A percentile compares a stretch with the other conserved stretches of the same genome.
Evolutionary conservation across 2,888 invertebrate genomes (phyloP).

Genomic region (Perdita meconis): DNA sequence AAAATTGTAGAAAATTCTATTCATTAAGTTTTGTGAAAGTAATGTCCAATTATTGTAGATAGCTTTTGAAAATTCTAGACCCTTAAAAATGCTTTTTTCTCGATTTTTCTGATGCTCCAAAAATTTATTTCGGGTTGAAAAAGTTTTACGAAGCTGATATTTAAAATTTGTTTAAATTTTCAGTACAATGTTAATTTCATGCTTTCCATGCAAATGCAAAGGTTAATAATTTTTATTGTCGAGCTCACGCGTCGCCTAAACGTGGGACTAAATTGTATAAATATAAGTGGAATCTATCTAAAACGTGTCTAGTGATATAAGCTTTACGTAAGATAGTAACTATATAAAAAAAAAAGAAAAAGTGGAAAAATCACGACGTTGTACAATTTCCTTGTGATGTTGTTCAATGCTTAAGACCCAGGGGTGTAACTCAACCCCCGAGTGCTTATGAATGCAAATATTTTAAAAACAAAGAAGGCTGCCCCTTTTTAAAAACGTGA

Average conservation of each 20-base stretch:
- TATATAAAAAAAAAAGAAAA: slow-evolving; percentile 25
- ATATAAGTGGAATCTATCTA: slow-evolving; percentile 40
- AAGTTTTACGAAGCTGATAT: neutral
- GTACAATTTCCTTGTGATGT: slow-evolving; percentile 27
- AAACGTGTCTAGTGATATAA: slow-evolving; percentile 47
- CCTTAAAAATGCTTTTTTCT: too few relatives aligned
- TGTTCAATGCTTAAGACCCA: slow-evolving; percentile 1
- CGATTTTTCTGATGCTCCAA: too few relatives aligned
- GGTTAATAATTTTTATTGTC: slow-evolving; percentile 24
- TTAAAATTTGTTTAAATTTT: neutral
- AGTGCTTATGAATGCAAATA: slow-evolving; percentile 36
- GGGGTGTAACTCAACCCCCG: slow-evolving; percentile 3
- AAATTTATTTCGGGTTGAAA: too few relatives aligned
- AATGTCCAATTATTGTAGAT: too few relatives aligned
- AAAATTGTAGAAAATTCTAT: too few relatives aligned
- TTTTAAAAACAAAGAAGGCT: neutral
- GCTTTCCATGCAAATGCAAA: too few relatives aligned
- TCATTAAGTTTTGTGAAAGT: too few relatives aligned
- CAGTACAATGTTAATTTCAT: too few relatives aligned
- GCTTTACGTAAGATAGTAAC: slow-evolving; percentile 37
- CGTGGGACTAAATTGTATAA: slow-evolving; percentile 57
- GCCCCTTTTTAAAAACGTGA: slow-evolving; percentile 2
- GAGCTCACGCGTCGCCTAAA: slow-evolving; percentile 33
- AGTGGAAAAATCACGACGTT: slow-evolving; percentile 7
- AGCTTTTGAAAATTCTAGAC: too few relatives aligned